Evolutionary conservation across 2,797 vertebrate genomes (phyloP), one percentile per base, ranked within the genome.

Genomic region (Crypturellus tataupa): DNA sequence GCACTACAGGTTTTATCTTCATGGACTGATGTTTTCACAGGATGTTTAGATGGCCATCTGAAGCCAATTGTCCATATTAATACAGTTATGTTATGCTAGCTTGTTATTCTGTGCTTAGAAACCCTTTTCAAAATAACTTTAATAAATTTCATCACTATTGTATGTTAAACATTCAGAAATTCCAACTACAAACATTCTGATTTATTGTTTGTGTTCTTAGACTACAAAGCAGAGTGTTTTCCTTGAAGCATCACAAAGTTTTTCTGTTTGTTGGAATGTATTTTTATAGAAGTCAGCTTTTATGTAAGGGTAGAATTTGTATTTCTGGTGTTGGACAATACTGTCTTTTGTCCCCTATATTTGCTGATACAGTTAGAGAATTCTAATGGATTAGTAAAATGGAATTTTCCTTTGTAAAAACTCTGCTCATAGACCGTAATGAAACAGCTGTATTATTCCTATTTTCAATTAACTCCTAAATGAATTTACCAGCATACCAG

Each of bases 391-490:
- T 89, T 84, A n/a, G 25, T 73, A 53, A 53, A 27, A 51, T 70
- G 47, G 24, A 19, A 27, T 70, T 51, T 69, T 70, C 47, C 68
- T 87, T 84, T 70, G 69, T 47, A 78, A 53, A 68, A 47, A 13
- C 40, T 62, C 23, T 77, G 46, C 53, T 84, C 44, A 8, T 42
- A 85, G 49, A 60, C 39, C 10, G 31, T 63, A 21, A 40, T 40
- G 29, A 73, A 91, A 53, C 58, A 87, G 31, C 80, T 53, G 12
- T 70, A 65, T 90, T 58, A n/a, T 64, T 73, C 37, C n/a, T 87
- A 5, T 59, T 21, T 93, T 87, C 80, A 78, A 81, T 89, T 87
- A 91, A 72, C 25, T 60, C 27, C 24, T 80, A 60, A 89, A 89
- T 84, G 20, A 84, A 85, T 85, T 92, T 77, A 69, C 35, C 10